Conservation (phyloP, 2,888 invertebrate genomes). For the Scrobipalpa atriplicella region DNA sequence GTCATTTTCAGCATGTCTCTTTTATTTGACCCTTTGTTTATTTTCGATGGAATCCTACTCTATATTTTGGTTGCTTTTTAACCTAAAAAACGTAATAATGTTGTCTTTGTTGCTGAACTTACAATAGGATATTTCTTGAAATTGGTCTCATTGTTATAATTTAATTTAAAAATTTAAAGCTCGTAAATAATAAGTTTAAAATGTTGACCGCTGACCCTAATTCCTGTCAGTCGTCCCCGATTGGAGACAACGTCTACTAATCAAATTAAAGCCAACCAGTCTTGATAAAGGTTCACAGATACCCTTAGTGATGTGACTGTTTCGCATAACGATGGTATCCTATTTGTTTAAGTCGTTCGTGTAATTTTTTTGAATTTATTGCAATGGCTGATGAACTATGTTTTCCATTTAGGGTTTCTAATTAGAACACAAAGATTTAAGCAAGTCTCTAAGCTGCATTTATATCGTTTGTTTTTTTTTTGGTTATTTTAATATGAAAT, state of each 20-base stretch:
- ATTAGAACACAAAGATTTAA: no score
- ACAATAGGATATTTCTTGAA: background rate
- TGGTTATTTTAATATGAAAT: no score
- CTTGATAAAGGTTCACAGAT: constrained; percentile 60
- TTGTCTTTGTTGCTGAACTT: no score
- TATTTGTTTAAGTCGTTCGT: background rate
- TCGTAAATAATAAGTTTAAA: constrained; percentile 71
- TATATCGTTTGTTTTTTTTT: no score
- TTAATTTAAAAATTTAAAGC: constrained; percentile 69
- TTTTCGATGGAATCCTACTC: no score
- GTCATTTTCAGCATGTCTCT: no score
- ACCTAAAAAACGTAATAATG: no score
- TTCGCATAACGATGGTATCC: constrained; percentile 33
- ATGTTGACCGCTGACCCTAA: constrained; percentile 62
- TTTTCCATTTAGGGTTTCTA: no score
- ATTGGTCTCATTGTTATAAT: constrained; percentile 30
- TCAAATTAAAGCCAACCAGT: constrained; percentile 70
- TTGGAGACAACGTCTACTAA: constrained; percentile 62
- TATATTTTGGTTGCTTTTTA: no score
- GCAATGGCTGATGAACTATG: no score
- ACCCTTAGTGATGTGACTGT: constrained; percentile 47
- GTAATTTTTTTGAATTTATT: background rate
- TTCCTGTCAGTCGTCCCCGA: constrained; percentile 49
- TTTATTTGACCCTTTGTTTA: no score
- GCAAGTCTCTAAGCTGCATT: no score